These are phyloP conservation scores for Masnerella sp. DNA, from an alignment of 2,888 invertebrate species.

Conservation along the genomic window DNA sequence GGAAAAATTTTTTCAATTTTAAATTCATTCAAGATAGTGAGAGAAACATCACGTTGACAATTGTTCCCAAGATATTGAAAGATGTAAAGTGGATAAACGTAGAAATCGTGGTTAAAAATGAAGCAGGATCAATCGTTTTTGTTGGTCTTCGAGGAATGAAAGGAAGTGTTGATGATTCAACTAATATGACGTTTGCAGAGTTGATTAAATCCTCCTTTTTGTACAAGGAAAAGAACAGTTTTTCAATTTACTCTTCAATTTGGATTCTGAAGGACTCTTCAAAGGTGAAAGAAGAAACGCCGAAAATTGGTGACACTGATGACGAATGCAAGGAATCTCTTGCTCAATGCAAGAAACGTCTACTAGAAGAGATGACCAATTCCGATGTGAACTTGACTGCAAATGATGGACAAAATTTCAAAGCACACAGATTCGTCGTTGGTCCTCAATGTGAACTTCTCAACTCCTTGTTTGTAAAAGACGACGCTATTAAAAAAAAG, in stretches of 20 bases:
- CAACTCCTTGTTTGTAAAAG: background rate
- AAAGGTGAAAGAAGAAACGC: too few relatives aligned
- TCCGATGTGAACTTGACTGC: slow-evolving; percentile 2
- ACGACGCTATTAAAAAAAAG: too few relatives aligned
- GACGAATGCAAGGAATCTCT: background rate
- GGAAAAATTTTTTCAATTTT: too few relatives aligned
- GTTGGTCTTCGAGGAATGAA: background rate
- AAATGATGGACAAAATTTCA: background rate
- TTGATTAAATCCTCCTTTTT: background rate
- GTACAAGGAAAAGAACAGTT: background rate
- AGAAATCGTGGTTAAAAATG: slow-evolving; percentile 14
- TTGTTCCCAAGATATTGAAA: background rate
- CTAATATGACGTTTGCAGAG: background rate
- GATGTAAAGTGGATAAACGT: slow-evolving; percentile 5
- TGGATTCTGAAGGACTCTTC: slow-evolving; percentile 1
- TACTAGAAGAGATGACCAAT: background rate
- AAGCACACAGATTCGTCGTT: slow-evolving; percentile 16
- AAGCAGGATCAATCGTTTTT: background rate
- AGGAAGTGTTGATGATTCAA: background rate
- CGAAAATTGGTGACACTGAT: background rate
- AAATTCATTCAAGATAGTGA: too few relatives aligned
- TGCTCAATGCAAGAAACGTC: background rate
- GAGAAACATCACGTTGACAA: too few relatives aligned
- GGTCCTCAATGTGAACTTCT: slow-evolving; percentile 8
- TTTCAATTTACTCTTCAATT: slow-evolving; percentile 11